Conservation (phyloP, 2,888 invertebrate genomes). For the Mystacides longicornis region DNA sequence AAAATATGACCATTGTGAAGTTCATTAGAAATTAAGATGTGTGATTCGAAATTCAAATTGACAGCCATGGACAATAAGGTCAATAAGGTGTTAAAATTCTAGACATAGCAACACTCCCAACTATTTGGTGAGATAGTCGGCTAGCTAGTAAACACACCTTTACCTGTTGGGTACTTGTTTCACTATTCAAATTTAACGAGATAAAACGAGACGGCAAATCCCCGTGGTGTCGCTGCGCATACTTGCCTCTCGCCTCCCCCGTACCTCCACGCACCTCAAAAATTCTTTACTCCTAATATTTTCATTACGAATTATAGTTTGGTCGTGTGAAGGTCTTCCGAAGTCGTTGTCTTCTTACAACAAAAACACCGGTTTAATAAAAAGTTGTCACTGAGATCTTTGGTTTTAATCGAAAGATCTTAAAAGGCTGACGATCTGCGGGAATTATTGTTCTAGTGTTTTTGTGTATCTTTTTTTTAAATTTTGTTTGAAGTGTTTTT, state of each 20-base stretch:
- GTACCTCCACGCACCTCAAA: background rate
- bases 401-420: slow-evolving; percentile 2
- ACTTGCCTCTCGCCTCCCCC: background rate
- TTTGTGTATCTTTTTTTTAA: background rate
- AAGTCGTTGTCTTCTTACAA: background rate
- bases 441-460: background rate
- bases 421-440: background rate
- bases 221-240: background rate
- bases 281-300: slow-evolving; percentile 7
- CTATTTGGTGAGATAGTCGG: too few relatives aligned
- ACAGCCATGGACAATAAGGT: too few relatives aligned
- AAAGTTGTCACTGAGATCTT: slow-evolving; percentile 3
- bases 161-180: background rate
- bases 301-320: background rate
- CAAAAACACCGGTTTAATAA: background rate
- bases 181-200: background rate
- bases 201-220: background rate
- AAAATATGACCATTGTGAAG: too few relatives aligned
- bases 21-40: too few relatives aligned
- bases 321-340: background rate
- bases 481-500: background rate
- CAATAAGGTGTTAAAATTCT: too few relatives aligned
- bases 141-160: background rate
- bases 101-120: background rate
- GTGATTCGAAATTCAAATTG: too few relatives aligned